Percentiles rank a stretch among this genome's conserved stretches.
Evolutionary conservation across 2,888 invertebrate species (phyloP).

Genomic region (Platycheirus rosarum): DNA sequence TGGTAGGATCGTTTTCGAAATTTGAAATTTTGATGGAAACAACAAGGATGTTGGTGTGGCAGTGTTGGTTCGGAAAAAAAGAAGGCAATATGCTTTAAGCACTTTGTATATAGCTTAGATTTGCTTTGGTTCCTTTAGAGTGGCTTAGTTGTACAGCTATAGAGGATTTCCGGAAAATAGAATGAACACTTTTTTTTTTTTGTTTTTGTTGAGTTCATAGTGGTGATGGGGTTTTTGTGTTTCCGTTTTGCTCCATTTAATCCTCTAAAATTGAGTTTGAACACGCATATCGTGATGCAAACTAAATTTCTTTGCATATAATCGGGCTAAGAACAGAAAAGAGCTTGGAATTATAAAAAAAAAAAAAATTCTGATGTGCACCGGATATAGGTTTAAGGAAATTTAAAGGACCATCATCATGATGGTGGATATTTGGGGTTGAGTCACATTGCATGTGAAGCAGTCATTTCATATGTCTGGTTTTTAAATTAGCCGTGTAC

Average conservation of each 20-base stretch:
- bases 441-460: not conserved
- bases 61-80: conserved; percentile 2
- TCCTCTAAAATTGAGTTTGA: conserved; percentile 60
- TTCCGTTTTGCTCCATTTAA: conserved; percentile 34
- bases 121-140: conserved; percentile 1
- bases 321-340: conserved; percentile 16
- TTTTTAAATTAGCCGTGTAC: not conserved
- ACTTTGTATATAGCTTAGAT: conserved; percentile 41
- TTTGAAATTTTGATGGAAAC: conserved; percentile 44
- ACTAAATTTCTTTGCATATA: conserved; percentile 47
- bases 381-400: not conserved
- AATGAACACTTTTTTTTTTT: conserved; percentile 20
- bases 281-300: conserved; percentile 57
- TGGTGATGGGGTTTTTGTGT: not conserved
- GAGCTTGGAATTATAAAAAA: not conserved
- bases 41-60: conserved; percentile 15
- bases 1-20: conserved; percentile 44
- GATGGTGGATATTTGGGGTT: not conserved
- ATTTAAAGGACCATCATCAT: not conserved
- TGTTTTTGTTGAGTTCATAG: too few species aligned
- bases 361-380: not conserved
- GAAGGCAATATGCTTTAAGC: conserved; percentile 39
- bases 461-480: not conserved
- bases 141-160: not conserved
- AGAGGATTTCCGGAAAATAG: conserved; percentile 23